Percentiles rank a stretch among this genome's conserved stretches.
Evolutionary conservation across 2,113 vertebrate species (phyloP).

Genomic region (Myanophis thanlyinensis): DNA sequence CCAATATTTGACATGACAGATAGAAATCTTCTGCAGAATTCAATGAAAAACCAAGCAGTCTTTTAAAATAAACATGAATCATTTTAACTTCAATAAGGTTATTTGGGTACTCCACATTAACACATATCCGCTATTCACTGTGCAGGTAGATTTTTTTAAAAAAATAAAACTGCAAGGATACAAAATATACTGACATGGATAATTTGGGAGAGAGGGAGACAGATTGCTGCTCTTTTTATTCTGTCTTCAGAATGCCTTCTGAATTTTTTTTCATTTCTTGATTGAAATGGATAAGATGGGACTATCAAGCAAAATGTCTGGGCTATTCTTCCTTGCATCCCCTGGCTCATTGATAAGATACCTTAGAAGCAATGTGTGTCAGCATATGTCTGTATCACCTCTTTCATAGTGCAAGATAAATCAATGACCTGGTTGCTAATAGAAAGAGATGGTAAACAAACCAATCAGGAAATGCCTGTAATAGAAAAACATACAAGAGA

Average conservation of each 20-base stretch:
- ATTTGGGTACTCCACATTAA: slow-evolving; percentile 53
- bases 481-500: slow-evolving; percentile 17
- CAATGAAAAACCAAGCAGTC: slow-evolving; percentile 36
- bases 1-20: not conserved
- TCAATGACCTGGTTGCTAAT: slow-evolving; percentile 44
- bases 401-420: slow-evolving; percentile 41
- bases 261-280: slow-evolving; percentile 32
- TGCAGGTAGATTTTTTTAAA: slow-evolving; percentile 61
- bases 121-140: slow-evolving; percentile 49
- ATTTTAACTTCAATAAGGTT: slow-evolving; percentile 52
- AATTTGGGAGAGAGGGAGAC: slow-evolving; percentile 29
- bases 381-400: slow-evolving; percentile 33
- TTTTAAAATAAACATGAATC: slow-evolving; percentile 64
- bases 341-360: slow-evolving; percentile 46
- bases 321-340: slow-evolving; percentile 34
- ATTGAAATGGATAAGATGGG: slow-evolving; percentile 30
- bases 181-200: slow-evolving; percentile 14
- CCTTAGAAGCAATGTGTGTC: slow-evolving; percentile 26
- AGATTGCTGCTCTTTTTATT: slow-evolving; percentile 45
- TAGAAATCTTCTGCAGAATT: slow-evolving; percentile 10
- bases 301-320: slow-evolving; percentile 32
- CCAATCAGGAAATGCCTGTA: slow-evolving; percentile 3
- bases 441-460: slow-evolving; percentile 29
- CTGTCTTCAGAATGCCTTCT: slow-evolving; percentile 32
- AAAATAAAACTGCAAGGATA: slow-evolving; percentile 62